Base-by-base conservation (phyloP, 2,113 vertebrate species). In the Indicator indicator region DNA sequence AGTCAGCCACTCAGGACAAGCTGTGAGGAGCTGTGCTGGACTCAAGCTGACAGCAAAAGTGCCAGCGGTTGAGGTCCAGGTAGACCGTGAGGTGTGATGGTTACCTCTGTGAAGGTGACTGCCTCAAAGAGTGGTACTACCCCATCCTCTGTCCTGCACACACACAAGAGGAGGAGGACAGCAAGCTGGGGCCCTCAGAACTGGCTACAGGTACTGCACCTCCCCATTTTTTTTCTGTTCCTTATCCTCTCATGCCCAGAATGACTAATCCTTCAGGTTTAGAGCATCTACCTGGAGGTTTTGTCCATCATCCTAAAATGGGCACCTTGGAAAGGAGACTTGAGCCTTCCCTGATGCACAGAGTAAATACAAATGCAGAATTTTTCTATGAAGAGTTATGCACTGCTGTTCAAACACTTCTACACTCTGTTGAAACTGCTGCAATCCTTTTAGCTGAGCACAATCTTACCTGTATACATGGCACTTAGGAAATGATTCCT, bases 121-220 rank as follows among this genome's bases (percentile, higher is more conserved):
- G 19, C n/a, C 21, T 48, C 38, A 56, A 50, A 13, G 52, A 44
- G 6, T 8, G 13, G 8, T 26, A 12, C 24, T 40, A 5, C 16
- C 38, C 12, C 2, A 3, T 55, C 36, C 59, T 6, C 46, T 0
- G 0, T 28, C 20, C 8, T 2, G 1, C 7, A 3, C 20, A 40
- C 20, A 36, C 12, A 46, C 5, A 12, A 10, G 24, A 40, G 24
- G 38, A 9, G 9, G 42, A 40, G 42, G 60, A 77, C 30, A 9
- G 40, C 6, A 15, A 52, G 40, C 28, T 4, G 33, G 9, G 17
- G 21, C 33, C 5, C 18, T 52, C 33, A 20, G 17, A 40, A 12
- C 15, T 19, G 27, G 12, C 28, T 62, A 46, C 72, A 60, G 11
- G 40, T 54, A 11, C 40, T 46, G 44, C 28, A 52, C 5, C 16